Conservation (phyloP, 2,888 invertebrate genomes). For the Anodontia alba region DNA sequence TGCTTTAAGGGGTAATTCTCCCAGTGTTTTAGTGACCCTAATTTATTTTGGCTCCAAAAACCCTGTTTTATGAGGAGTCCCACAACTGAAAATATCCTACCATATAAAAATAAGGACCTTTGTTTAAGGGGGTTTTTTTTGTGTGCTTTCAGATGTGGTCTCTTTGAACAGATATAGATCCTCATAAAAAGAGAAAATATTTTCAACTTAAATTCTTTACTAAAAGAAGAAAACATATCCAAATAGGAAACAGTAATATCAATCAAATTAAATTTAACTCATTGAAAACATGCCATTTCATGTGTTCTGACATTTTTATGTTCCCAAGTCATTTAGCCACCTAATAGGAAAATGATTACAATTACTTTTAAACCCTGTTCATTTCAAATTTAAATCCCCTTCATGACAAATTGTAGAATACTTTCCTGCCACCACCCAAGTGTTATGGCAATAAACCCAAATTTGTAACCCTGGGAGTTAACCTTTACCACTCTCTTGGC, state of each 20-base stretch:
- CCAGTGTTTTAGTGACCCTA: too few relatives aligned
- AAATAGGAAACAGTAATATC: not conserved
- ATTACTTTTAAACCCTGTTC: constrained; percentile 52
- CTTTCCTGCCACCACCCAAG: constrained; percentile 33
- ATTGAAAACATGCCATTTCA: not conserved
- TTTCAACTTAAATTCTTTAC: too few relatives aligned
- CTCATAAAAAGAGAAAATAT: too few relatives aligned
- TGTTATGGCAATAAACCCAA: constrained; percentile 49
- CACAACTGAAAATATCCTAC: too few relatives aligned
- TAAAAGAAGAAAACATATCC: not conserved
- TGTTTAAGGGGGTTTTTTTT: too few relatives aligned
- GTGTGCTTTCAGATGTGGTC: too few relatives aligned
- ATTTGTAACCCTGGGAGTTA: not conserved
- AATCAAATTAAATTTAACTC: not conserved
- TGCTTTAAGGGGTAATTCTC: too few relatives aligned
- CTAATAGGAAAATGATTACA: constrained; percentile 67
- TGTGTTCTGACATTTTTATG: constrained; percentile 66
- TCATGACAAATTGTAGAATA: constrained; percentile 60
- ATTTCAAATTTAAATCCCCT: constrained; percentile 40
- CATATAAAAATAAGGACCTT: too few relatives aligned
- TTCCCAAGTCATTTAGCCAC: constrained; percentile 55
- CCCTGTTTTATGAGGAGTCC: too few relatives aligned
- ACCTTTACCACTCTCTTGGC: too few relatives aligned
- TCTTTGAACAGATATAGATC: too few relatives aligned
- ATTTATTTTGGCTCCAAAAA: too few relatives aligned